These are phyloP conservation scores for Phthorimaea operculella DNA, from an alignment of 1,140 invertebrate genomes.

Conservation along the genomic window DNA sequence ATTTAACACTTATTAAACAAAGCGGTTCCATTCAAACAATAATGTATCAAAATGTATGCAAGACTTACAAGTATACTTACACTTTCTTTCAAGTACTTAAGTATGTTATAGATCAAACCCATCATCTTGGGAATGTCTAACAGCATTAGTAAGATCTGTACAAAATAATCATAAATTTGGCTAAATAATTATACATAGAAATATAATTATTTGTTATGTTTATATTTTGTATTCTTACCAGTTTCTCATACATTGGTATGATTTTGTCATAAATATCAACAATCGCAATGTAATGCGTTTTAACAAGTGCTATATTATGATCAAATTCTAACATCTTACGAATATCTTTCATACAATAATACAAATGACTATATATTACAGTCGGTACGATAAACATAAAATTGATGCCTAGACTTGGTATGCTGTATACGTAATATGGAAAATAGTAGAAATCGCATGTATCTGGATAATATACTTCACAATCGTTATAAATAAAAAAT, in stretches of 20 bases:
- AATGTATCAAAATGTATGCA: too few species aligned
- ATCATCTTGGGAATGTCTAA: background rate
- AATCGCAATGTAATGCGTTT: background rate
- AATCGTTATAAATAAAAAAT: background rate
- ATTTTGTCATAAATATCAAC: background rate
- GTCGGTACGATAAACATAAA: background rate
- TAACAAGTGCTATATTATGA: background rate
- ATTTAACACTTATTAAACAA: too few species aligned
- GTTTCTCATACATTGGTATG: background rate
- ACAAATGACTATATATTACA: background rate
- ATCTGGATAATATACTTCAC: background rate
- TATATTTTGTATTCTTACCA: background rate
- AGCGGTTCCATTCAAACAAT: too few species aligned
- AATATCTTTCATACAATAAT: background rate
- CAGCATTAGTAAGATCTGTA: background rate
- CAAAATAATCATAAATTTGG: background rate
- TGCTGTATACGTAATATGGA: background rate
- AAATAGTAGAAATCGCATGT: background rate
- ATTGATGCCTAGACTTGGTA: background rate
- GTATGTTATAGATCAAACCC: background rate
- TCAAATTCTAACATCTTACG: background rate
- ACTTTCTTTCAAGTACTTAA: background rate
- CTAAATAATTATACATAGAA: too few species aligned
- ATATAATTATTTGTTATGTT: too few species aligned
- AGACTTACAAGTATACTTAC: too few species aligned